Conservation (phyloP, 2,797 vertebrate genomes). For the Thunnus albacares region DNA sequence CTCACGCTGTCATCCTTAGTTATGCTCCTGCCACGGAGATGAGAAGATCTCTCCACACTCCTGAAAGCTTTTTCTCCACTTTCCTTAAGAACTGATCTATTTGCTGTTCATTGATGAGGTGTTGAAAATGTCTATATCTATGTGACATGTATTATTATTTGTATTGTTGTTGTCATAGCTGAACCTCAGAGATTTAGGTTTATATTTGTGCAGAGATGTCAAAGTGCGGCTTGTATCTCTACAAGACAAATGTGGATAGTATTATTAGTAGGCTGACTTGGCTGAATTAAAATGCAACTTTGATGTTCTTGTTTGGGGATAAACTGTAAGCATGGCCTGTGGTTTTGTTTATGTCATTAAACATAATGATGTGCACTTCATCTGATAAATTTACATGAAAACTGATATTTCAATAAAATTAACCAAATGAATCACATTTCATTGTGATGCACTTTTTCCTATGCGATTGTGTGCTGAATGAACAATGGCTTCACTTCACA, state of each 20-base stretch:
- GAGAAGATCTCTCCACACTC: neutral
- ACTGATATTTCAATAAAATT: constrained; percentile 30
- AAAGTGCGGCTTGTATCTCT: neutral
- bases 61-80: neutral
- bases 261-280: neutral
- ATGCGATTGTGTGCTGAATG: neutral
- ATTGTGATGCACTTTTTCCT: neutral
- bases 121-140: constrained; percentile 7
- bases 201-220: constrained; percentile 6
- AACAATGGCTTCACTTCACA: neutral
- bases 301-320: constrained; percentile 14
- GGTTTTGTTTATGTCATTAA: neutral
- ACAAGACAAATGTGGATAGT: neutral
- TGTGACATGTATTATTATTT: constrained; percentile 8
- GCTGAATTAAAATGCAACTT: constrained; percentile 12
- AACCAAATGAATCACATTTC: neutral
- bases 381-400: constrained; percentile 7
- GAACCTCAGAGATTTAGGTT: neutral
- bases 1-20: neutral
- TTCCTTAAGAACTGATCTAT: neutral
- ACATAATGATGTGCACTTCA: neutral
- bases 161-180: neutral
- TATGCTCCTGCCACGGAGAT: constrained; percentile 16
- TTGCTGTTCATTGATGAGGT: constrained; percentile 12
- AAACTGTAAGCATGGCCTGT: neutral